A percentile compares a stretch with the other conserved stretches of the same genome.
These are phyloP conservation scores for Hermatobates lingyangjiaoensis DNA, from an alignment of 1,140 invertebrate species.

Conservation along the genomic window DNA sequence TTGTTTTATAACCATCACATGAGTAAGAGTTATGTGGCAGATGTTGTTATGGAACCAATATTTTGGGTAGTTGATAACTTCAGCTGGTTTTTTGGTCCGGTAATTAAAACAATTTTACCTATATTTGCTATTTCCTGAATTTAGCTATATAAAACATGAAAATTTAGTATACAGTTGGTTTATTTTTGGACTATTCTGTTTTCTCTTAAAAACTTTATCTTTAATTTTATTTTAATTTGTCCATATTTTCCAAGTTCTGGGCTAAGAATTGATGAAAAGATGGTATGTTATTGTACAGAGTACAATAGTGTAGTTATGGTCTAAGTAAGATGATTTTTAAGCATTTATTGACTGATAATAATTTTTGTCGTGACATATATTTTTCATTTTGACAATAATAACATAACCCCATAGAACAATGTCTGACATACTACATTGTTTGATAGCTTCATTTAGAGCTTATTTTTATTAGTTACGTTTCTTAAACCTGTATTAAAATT, in stretches of 20 bases:
- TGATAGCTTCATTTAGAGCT: too few relatives aligned
- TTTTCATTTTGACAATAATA: too few relatives aligned
- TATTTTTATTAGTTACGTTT: too few relatives aligned
- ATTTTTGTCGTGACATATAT: too few relatives aligned
- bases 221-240: neutral
- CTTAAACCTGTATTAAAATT: too few relatives aligned
- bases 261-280: neutral
- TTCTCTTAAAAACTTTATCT: neutral
- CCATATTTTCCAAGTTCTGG: neutral
- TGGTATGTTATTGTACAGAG: neutral
- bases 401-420: too few relatives aligned
- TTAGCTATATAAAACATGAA: neutral
- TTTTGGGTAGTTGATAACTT: slow-evolving; percentile 92
- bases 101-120: slow-evolving; percentile 8
- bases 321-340: too few relatives aligned
- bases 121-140: neutral
- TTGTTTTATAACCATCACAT: slow-evolving; percentile 51
- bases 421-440: too few relatives aligned
- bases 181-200: neutral
- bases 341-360: too few relatives aligned
- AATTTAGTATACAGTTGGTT: neutral
- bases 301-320: too few relatives aligned
- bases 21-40: slow-evolving; percentile 55
- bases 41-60: slow-evolving; percentile 76
- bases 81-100: slow-evolving; percentile 30